Base-by-base conservation (phyloP, 1,140 invertebrate genomes). In the Drosophila pandora region DNA sequence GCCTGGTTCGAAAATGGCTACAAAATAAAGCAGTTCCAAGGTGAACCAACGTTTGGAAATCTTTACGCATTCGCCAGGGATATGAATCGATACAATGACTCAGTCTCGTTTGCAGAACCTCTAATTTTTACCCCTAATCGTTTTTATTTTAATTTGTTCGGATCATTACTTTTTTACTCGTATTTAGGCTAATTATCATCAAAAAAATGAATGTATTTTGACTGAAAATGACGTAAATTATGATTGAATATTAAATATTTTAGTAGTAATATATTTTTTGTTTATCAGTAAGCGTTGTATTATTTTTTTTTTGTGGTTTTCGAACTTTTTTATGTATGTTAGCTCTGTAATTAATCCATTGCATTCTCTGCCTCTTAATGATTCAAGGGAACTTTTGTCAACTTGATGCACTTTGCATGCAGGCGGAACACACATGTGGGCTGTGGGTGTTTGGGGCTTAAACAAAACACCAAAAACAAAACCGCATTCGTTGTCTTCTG, bases 371-470 rank as follows among this genome's bases (percentile, higher is more conserved):
- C 30, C 41, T 78, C 68, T 73, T 76, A 77, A 82, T 82, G 74
- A 77, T 77, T 74, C 60, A 32, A 53, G 64, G 70, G 25, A 82
- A 82, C 57, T 81, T 81, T 76, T 77, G 43, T 68, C 67, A 63
- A 59, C 67, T 68, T 72, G 77, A 68, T 68, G 34, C 34, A 65
- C 68, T 81, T 80, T 81, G 65, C 57, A 74, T 53, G 74, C 79
- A 74, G 69, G 55, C 68, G 17, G 37, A 17, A 59, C 59, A 37
- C 56, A 80, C 58, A 48, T 58, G 32, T 4, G 34, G 34, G 34
- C 12, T 37, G 34, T 37, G 34, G 34, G 34, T 12, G 10, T 37
- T 54, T 43, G 34, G 30, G 57, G 62, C 48, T 43, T 53, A 45
- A 52, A 32, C 12, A 39, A 30, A 70, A 57, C 34, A 52, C 50